Evolutionary conservation across 1,140 invertebrate genomes (phyloP).

Genomic region (Chrysomallon squamiferum): DNA sequence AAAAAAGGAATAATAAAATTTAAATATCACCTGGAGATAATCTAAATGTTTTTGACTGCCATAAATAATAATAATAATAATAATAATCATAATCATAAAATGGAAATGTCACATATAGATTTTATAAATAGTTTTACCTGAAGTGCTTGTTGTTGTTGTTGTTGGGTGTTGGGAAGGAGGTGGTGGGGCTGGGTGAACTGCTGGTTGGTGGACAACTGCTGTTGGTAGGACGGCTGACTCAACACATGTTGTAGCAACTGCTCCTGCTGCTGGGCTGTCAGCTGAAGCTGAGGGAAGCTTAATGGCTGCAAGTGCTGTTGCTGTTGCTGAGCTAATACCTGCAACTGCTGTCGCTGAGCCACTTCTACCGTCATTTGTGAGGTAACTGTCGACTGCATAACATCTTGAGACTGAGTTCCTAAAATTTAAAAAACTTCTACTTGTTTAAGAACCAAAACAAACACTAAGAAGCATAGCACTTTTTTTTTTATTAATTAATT

Average conservation of each 20-base stretch:
- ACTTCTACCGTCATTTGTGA: constrained; percentile 11
- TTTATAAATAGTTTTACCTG: no score
- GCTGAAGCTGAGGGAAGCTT: constrained; percentile 15
- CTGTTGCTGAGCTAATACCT: constrained; percentile 19
- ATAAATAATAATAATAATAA: no score
- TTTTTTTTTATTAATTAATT: no score
- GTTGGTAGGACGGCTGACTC: constrained; percentile 37
- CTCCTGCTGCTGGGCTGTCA: constrained; percentile 43
- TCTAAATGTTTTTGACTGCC: no score
- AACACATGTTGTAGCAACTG: constrained; percentile 37
- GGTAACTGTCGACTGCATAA: constrained; percentile 9
- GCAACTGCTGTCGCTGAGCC: constrained; percentile 15
- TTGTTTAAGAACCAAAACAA: no score
- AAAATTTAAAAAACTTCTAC: not conserved
- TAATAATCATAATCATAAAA: no score
- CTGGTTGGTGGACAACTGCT: constrained; percentile 35
- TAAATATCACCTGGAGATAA: no score
- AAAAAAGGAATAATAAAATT: no score
- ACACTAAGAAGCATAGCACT: no score
- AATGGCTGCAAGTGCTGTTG: constrained; percentile 43
- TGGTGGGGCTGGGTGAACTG: constrained; percentile 43
- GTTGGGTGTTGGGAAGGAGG: constrained; percentile 49
- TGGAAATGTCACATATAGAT: no score
- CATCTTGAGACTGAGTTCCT: constrained; percentile 23
- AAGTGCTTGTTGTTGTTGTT: constrained; percentile 21